These are phyloP conservation scores for Ctenochaetus hawaiiensis DNA, from an alignment of 2,797 vertebrate genomes.

Conservation along the genomic window DNA sequence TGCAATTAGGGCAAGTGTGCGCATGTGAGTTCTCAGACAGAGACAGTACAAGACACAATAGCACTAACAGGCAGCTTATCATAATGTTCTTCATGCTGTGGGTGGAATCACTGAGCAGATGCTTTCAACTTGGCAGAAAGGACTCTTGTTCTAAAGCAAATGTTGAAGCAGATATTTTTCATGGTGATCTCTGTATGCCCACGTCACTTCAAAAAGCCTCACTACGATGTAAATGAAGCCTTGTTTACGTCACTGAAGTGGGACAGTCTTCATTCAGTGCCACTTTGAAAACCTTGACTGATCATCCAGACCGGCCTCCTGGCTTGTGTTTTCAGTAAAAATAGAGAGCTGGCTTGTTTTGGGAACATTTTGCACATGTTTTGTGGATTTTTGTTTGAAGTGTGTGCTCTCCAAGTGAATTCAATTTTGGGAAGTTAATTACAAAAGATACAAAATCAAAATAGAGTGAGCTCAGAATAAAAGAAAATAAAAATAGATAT, in stretches of 20 bases:
- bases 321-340: constrained; percentile 41
- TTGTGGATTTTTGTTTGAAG: constrained; percentile 4
- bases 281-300: not conserved
- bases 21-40: not conserved
- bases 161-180: constrained; percentile 31
- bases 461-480: not conserved
- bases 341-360: constrained; percentile 15
- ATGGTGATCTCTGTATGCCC: not conserved
- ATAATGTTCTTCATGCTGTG: constrained; percentile 39
- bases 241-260: constrained; percentile 1
- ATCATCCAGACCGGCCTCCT: not conserved
- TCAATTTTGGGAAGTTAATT: not conserved
- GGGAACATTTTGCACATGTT: constrained; percentile 6
- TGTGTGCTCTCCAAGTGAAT: not conserved
- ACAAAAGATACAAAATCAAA: not conserved
- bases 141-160: constrained; percentile 39
- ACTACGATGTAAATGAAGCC: constrained; percentile 16
- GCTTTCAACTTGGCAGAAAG: constrained; percentile 20
- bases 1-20: constrained; percentile 10
- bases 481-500: not conserved
- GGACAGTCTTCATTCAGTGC: not conserved
- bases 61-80: constrained; percentile 21
- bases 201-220: not conserved
- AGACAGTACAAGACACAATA: constrained; percentile 16
- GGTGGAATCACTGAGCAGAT: constrained; percentile 51